Evolutionary conservation across 2,797 vertebrate genomes (phyloP), one percentile per base, ranked within the genome.

Genomic region (Esox lucius): DNA sequence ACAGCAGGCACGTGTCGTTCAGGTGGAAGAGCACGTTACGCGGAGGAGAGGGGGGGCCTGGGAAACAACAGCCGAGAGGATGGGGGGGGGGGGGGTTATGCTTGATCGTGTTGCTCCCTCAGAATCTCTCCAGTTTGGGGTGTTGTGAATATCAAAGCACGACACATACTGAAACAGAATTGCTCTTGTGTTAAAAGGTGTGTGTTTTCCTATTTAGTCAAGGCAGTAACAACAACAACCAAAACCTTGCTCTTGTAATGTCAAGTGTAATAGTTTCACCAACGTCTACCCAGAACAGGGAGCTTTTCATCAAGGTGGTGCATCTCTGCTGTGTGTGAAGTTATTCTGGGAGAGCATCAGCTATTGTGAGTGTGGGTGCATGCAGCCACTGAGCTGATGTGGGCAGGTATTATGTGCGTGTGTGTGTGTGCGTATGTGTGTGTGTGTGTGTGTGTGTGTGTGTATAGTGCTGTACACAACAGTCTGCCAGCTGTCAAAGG

Each of bases 1-100:
- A 88, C 90, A 96, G 91, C 73, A 99, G 94, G 4, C 95, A 96
- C 1, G 97, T 97, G 84, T 98, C 97, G 1, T 99, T 99, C 78
- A 98, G 94, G 90, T 95, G 98, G 79, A 96, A 98, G 78, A 97
- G 91, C 74, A 97, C 86, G 76, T 98, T 98, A 71, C 96, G 95
- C 0, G 98, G 96, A 75, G 96, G 94, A 67, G 97, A 98, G 7
- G 98, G 98, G 56, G 98, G 98, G 33, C 97, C 98, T 98, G 90
- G 5, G 74, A 64, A 71, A 73, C 85, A 87, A 28, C 26, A 31
- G 66, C n/a, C 24, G 35, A 33, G 28, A n/a, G 22, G 62, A 22
- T 35, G 26, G 17, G 13, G 9, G 16, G 42, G 46, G 42, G 26
- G 39, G 19, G 64, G 5, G 49, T 51, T 16, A 17, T 53, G 49